phyloP scores from a whole-genome alignment of 2,113 vertebrate genomes.

The Aegithalos caudatus region DNA sequence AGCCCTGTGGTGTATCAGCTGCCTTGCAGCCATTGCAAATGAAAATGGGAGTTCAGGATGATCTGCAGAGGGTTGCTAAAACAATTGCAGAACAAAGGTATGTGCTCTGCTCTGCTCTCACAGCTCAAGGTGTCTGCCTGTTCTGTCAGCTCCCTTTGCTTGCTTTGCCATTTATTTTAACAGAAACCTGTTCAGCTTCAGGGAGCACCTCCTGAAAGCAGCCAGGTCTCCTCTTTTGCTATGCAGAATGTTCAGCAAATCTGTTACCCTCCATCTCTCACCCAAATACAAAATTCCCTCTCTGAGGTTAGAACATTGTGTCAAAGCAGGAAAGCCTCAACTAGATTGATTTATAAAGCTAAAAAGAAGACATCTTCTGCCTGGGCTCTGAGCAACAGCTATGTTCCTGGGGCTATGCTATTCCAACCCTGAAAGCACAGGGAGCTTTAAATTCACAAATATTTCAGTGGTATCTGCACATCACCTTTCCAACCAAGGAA shows the following conservation, averaged over 20 bases:
- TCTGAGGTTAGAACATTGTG: not conserved
- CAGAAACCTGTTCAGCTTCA: constrained; percentile 6
- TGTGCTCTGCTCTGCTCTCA: not conserved
- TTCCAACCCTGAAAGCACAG: not conserved
- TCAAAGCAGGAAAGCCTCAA: not conserved
- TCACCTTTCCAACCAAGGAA: not conserved
- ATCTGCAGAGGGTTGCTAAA: not conserved
- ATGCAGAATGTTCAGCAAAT: constrained; percentile 33
- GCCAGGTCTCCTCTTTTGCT: not conserved
- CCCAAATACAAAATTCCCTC: not conserved
- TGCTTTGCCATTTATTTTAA: not conserved
- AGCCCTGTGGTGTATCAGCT: not conserved
- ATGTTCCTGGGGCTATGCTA: not conserved
- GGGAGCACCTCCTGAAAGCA: not conserved
- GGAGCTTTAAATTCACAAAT: not conserved
- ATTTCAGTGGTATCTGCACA: not conserved
- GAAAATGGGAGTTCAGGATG: not conserved
- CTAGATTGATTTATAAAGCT: not conserved
- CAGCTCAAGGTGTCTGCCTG: not conserved
- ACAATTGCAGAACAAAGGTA: not conserved
- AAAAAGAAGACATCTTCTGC: not conserved
- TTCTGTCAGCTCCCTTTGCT: not conserved
- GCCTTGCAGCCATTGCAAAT: not conserved
- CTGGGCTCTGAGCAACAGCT: not conserved
- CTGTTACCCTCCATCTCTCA: not conserved